Percentiles rank a stretch among this genome's conserved stretches.
Conservation (phyloP, 2,888 invertebrate genomes). For the Nemotelus nigrinus region DNA sequence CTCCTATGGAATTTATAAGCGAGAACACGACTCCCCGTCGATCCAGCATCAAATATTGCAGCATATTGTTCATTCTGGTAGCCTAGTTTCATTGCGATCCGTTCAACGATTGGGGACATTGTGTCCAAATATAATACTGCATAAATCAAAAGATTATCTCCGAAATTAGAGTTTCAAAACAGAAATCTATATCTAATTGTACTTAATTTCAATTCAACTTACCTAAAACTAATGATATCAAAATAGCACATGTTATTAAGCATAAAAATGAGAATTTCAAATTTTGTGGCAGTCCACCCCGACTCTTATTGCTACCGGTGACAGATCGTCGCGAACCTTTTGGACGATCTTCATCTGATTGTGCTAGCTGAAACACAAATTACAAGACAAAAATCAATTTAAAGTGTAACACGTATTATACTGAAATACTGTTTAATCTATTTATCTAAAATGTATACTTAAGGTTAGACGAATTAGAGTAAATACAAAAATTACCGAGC, state of each 20-base stretch:
- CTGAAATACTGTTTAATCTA: too few relatives aligned
- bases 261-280: slow-evolving; percentile 63
- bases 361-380: slow-evolving; percentile 44
- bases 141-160: slow-evolving; percentile 17
- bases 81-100: slow-evolving; percentile 77
- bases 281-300: slow-evolving; percentile 55
- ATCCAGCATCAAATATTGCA: slow-evolving; percentile 93
- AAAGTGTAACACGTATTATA: background rate
- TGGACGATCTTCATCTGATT: slow-evolving; percentile 55
- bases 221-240: slow-evolving; percentile 62
- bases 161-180: background rate
- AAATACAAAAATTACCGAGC: too few relatives aligned
- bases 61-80: slow-evolving; percentile 79
- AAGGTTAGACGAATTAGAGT: too few relatives aligned
- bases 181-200: slow-evolving; percentile 24
- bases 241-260: slow-evolving; percentile 59
- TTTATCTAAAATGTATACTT: too few relatives aligned
- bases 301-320: slow-evolving; percentile 46
- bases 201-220: slow-evolving; percentile 50
- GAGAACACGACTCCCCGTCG: slow-evolving; percentile 87
- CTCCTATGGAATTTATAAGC: slow-evolving; percentile 86
- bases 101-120: slow-evolving; percentile 70
- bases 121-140: slow-evolving; percentile 62
- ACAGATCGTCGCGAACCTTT: slow-evolving; percentile 53
- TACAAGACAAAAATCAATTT: background rate